phyloP scores from a whole-genome alignment of 2,888 invertebrate genomes.

The Microchrysa polita region DNA sequence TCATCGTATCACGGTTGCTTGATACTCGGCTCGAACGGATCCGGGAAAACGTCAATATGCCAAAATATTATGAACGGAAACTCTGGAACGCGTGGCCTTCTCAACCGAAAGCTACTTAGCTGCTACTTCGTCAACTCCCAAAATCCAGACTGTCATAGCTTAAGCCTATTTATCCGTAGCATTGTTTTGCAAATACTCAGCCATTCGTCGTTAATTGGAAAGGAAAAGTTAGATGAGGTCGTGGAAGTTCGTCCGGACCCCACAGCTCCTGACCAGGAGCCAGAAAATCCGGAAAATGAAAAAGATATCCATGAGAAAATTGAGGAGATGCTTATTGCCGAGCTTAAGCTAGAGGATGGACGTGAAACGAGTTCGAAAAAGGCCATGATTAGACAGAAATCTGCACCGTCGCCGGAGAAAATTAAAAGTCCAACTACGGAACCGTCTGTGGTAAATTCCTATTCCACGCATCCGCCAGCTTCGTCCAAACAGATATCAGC shows the following conservation, averaged over 20 bases:
- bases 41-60: conserved; percentile 92
- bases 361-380: conserved; percentile 55
- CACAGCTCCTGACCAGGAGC: neutral
- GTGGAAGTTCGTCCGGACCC: conserved; percentile 53
- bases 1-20: conserved; percentile 78
- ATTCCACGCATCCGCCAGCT: conserved; percentile 63
- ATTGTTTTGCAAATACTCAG: conserved; percentile 85
- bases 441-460: conserved; percentile 52
- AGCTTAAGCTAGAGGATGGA: conserved; percentile 59
- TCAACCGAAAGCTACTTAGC: conserved; percentile 81
- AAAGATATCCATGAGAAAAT: conserved; percentile 58
- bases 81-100: conserved; percentile 63
- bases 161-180: conserved; percentile 85
- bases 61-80: conserved; percentile 70
- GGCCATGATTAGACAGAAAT: conserved; percentile 59
- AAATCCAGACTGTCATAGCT: conserved; percentile 84
- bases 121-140: conserved; percentile 89
- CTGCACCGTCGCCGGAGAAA: conserved; percentile 57
- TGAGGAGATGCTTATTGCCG: conserved; percentile 62
- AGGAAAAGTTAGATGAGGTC: conserved; percentile 59
- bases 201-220: conserved; percentile 67
- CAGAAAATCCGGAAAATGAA: conserved; percentile 53
- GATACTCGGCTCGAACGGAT: conserved; percentile 90
- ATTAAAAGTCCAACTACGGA: conserved; percentile 47
- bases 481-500: conserved; percentile 49